Percentiles rank a stretch among this genome's conserved stretches.
These are phyloP conservation scores for Pachyramphus minor DNA, from an alignment of 2,113 vertebrate genomes.

Conservation along the genomic window DNA sequence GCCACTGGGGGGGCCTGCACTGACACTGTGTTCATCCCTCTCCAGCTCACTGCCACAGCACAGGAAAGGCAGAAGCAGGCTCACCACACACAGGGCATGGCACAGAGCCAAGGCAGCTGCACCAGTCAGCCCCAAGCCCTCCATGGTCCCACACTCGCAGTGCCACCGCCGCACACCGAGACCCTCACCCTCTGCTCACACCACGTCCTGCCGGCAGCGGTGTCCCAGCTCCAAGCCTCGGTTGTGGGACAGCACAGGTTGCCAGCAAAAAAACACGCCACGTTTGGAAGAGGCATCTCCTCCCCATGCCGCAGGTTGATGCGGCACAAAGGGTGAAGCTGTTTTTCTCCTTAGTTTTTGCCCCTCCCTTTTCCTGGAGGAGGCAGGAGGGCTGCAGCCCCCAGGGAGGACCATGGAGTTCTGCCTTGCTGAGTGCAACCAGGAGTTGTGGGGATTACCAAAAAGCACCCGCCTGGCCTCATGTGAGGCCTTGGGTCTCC, in stretches of 20 bases:
- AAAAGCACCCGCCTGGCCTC: background rate
- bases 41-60: accelerated
- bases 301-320: background rate
- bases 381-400: background rate
- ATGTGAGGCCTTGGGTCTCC: background rate
- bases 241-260: accelerated
- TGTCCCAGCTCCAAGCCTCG: background rate
- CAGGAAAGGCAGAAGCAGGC: background rate
- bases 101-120: background rate
- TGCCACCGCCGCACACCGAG: accelerated
- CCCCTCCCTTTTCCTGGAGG: background rate
- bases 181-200: accelerated
- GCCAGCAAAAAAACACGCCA: accelerated
- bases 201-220: accelerated
- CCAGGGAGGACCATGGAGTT: background rate
- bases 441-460: background rate
- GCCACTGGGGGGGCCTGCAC: background rate
- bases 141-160: accelerated
- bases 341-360: background rate
- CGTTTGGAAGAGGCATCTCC: background rate
- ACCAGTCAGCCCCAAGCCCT: background rate
- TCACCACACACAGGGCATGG: background rate
- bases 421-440: background rate
- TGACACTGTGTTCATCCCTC: accelerated
- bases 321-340: background rate